Conservation (phyloP, 1,140 invertebrate genomes). For the Drosophila lini region DNA sequence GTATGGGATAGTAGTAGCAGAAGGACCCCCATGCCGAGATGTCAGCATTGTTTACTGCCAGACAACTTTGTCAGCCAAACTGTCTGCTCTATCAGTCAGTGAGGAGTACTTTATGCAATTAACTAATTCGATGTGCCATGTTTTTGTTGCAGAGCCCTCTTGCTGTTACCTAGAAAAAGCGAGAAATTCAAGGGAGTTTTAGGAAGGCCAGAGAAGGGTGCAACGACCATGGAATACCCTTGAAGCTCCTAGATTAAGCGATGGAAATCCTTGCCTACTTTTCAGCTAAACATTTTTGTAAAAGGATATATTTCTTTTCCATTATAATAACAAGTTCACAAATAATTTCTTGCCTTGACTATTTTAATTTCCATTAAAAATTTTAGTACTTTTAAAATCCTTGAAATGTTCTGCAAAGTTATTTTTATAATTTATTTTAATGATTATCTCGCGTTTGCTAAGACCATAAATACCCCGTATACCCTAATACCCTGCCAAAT, state of each 20-base stretch:
- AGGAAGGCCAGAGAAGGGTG: neutral
- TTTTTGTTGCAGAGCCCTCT: slow-evolving; percentile 35
- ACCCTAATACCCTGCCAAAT: neutral
- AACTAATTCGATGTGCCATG: slow-evolving; percentile 69
- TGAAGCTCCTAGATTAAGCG: neutral
- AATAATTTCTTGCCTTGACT: neutral
- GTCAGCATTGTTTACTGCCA: slow-evolving; percentile 63
- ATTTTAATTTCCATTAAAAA: neutral
- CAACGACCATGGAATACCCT: neutral
- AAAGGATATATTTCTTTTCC: neutral
- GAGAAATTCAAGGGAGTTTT: neutral
- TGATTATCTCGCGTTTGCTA: rapidly evolving
- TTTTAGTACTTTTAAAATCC: neutral
- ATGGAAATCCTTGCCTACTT: neutral
- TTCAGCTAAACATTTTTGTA: neutral
- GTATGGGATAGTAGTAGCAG: slow-evolving; percentile 2
- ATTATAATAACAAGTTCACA: too few relatives aligned
- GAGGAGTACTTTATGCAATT: slow-evolving; percentile 68
- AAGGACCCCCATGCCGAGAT: slow-evolving; percentile 7
- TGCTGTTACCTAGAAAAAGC: slow-evolving; percentile 1
- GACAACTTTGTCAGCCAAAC: slow-evolving; percentile 63
- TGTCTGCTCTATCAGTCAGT: slow-evolving; percentile 45
- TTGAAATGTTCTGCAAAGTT: neutral
- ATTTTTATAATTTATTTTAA: neutral
- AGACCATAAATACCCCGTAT: neutral